These are phyloP conservation scores for Columbina picui DNA, from an alignment of 2,113 vertebrate genomes.

Conservation along the genomic window DNA sequence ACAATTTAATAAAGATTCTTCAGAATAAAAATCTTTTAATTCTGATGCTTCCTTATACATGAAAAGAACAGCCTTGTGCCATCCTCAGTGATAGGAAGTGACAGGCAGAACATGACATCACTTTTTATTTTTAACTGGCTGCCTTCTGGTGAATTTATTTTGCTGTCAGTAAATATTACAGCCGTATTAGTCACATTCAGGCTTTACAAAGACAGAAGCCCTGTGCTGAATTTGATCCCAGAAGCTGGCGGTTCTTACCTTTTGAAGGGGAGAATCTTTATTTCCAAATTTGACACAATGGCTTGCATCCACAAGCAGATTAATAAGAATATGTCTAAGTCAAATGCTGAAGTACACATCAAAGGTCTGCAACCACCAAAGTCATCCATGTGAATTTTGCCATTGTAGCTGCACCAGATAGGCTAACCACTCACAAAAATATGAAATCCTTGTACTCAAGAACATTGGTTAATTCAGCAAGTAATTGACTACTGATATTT, in stretches of 20 bases:
- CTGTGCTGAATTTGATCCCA: background rate
- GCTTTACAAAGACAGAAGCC: background rate
- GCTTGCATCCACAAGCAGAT: background rate
- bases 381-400: background rate
- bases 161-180: constrained; percentile 5
- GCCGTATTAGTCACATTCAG: background rate
- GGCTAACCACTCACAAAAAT: background rate
- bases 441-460: background rate
- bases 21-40: background rate
- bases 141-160: constrained; percentile 31
- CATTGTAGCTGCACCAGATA: background rate
- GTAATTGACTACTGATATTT: background rate
- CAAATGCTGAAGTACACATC: background rate
- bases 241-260: background rate
- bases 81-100: constrained; percentile 35
- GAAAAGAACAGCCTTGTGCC: constrained; percentile 35
- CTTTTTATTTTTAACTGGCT: constrained; percentile 52
- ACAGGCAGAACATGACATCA: constrained; percentile 59
- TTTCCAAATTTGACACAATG: background rate
- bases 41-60: background rate
- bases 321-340: background rate
- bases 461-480: background rate
- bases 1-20: background rate
- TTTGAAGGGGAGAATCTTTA: background rate
- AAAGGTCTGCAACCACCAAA: background rate